Evolutionary conservation across 92 coral and sea anemone species (phyloP).

Genomic region (Isaurus tuberculatus): DNA sequence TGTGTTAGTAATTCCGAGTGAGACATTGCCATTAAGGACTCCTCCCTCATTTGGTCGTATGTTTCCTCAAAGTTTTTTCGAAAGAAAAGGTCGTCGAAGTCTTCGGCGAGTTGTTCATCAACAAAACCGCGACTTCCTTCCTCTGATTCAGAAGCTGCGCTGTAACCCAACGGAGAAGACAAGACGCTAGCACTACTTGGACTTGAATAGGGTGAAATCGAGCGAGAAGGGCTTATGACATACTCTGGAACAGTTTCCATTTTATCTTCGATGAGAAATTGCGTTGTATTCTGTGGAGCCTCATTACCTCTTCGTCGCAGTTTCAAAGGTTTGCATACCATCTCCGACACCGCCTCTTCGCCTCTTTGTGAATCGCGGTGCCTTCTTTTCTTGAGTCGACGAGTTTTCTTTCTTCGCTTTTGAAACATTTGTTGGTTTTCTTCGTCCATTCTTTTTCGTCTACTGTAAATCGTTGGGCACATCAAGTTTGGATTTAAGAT

Average conservation of each 20-base stretch:
- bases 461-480: constrained; percentile 29
- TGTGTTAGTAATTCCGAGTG: constrained; percentile 77
- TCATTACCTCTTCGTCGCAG: constrained; percentile 61
- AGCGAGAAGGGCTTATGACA: constrained; percentile 54
- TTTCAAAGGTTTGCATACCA: constrained; percentile 62
- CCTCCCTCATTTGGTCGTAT: constrained; percentile 83
- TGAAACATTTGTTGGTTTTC: constrained; percentile 31
- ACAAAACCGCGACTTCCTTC: constrained; percentile 43
- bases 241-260: constrained; percentile 69
- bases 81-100: constrained; percentile 78
- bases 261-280: constrained; percentile 93
- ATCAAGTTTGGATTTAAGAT: neutral
- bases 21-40: constrained; percentile 76
- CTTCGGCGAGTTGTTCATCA: constrained; percentile 70
- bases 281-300: constrained; percentile 98
- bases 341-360: constrained; percentile 18
- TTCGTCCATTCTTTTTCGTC: constrained; percentile 37
- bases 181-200: constrained; percentile 68
- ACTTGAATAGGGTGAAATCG: constrained; percentile 59
- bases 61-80: constrained; percentile 87
- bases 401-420: constrained; percentile 66
- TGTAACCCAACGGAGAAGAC: constrained; percentile 68
- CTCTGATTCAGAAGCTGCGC: constrained; percentile 71
- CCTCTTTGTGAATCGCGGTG: constrained; percentile 32
- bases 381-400: constrained; percentile 81